Percentiles rank a stretch among this genome's conserved stretches.
Conservation (phyloP, 1,140 invertebrate species). For the Tetramorium parvispinum region DNA sequence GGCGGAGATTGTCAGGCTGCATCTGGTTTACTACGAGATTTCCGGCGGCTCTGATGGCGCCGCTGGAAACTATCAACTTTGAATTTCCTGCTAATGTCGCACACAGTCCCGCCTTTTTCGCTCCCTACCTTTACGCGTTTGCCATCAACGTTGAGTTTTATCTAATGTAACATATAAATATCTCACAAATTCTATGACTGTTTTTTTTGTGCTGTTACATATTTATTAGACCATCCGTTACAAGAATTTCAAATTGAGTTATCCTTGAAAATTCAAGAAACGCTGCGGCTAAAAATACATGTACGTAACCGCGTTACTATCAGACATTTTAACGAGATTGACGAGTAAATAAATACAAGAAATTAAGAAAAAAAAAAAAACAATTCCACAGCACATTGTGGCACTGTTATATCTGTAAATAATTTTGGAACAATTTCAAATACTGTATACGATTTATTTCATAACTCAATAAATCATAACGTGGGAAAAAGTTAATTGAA, state of each 20-base stretch:
- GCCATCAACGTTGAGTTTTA: background rate
- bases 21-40: constrained; percentile 54
- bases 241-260: constrained; percentile 4
- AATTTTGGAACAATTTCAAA: background rate
- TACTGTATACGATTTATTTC: background rate
- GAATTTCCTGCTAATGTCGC: constrained; percentile 53
- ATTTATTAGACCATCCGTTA: constrained; percentile 20
- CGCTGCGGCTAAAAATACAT: background rate
- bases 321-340: background rate
- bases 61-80: constrained; percentile 31
- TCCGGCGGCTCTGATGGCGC: constrained; percentile 40
- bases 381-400: background rate
- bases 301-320: background rate
- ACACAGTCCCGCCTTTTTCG: background rate
- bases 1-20: constrained; percentile 53
- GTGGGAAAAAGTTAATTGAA: background rate
- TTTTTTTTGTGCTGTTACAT: constrained; percentile 41
- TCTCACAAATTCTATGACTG: background rate
- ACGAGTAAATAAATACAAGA: constrained; percentile 5
- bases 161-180: background rate
- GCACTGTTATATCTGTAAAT: background rate
- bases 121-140: background rate
- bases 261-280: constrained; percentile 34
- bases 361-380: background rate
- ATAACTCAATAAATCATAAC: background rate